phyloP scores from a whole-genome alignment of 35 echinoderm and acorn worm genomes.

The Patiria miniata region DNA sequence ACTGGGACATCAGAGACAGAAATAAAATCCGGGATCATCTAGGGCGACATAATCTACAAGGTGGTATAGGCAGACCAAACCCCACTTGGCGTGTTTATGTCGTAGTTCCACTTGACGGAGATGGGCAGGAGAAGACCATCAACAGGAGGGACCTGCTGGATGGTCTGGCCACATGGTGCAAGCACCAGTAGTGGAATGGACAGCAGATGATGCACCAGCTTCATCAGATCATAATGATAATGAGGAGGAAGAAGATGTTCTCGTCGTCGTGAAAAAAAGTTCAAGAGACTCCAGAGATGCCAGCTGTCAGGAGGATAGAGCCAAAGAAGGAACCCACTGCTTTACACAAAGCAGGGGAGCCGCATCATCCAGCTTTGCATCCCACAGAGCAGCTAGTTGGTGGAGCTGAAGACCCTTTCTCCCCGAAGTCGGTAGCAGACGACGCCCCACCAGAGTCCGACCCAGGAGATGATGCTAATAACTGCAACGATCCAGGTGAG shows the following conservation, averaged over 20 bases:
- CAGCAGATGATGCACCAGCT: neutral
- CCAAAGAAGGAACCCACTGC: neutral
- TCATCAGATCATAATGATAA: neutral
- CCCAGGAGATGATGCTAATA: neutral
- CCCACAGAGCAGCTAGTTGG: no score
- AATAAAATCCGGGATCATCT: conserved; percentile 67
- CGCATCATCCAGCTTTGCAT: no score
- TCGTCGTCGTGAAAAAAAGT: no score
- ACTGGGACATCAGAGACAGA: conserved; percentile 16
- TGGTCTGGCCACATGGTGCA: neutral
- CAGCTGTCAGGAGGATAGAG: neutral
- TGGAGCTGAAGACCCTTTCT: no score
- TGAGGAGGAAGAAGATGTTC: no score
- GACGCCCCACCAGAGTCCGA: no score
- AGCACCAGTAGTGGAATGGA: neutral
- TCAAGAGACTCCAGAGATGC: no score
- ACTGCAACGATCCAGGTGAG: no score
- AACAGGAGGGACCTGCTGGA: conserved; percentile 60
- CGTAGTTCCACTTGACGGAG: conserved; percentile 32
- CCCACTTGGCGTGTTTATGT: conserved; percentile 57
- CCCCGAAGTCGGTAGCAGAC: no score
- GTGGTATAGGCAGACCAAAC: conserved; percentile 30
- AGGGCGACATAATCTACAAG: conserved; percentile 25
- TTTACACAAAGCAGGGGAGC: no score
- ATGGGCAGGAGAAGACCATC: conserved; percentile 42